Evolutionary conservation across 1,140 invertebrate species (phyloP), one percentile per base, ranked within the genome.

Genomic region (Saccostrea glomerata): DNA sequence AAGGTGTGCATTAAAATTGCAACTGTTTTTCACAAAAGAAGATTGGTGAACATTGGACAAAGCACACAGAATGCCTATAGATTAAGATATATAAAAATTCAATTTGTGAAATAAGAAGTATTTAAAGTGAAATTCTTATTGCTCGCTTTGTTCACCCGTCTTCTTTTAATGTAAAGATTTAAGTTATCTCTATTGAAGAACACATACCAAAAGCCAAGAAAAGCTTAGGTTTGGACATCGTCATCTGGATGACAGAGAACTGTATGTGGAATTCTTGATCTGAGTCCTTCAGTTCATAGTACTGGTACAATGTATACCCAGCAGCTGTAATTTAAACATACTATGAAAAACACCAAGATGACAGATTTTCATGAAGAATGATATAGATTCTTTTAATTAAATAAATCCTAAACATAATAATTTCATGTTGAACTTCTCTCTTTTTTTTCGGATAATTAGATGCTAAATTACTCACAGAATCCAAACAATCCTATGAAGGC

Each of bases 401-500:
- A 36, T 36, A 36, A 36, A 36, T 36, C 30, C 30, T 36, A 36
- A 36, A 36, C 30, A 36, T 36, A 36, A 36, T 36, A 36, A 36
- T 36, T 36, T 36, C 30, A 36, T 36, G 30, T 36, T 36, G 30
- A 36, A 36, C 30, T 36, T 36, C 30, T 36, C 30, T 36, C 30
- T 36, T 2, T 36, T 36, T 36, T 36, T 36, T 36, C 0, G 30
- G 17, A 17, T 20, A 30, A 47, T 17, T 47, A 40, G 40, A 12
- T 12, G 13, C 17, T 15, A 83, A 83, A 17, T 66, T 89, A 94
- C 92, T 95, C 96, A 97, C 97, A 96, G 93, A 96, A 97, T 86
- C 95, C 95, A n/a, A 98, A 96, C 0, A 98, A 92, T 1, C 93
- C 96, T n/a, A 98, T 94, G 4, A 98, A 96, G 6, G 96, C 96